Conservation (phyloP, 2,888 invertebrate species). For the Drosophila meridiana region DNA sequence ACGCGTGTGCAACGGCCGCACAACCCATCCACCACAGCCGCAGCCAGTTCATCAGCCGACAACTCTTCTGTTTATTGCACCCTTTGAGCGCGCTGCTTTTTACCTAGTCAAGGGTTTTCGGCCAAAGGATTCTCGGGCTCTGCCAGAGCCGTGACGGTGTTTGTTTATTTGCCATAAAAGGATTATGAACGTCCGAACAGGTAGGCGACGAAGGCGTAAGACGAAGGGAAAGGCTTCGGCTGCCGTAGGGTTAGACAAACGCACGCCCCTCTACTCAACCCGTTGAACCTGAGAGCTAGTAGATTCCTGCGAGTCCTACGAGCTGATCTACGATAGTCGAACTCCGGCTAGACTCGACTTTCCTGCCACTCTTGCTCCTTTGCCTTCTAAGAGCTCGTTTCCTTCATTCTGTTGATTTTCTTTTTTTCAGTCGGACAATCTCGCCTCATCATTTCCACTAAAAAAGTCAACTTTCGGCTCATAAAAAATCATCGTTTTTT, state of each 20-base stretch:
- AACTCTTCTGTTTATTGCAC: constrained; percentile 75
- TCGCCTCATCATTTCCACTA: constrained; percentile 49
- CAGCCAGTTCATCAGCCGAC: constrained; percentile 45
- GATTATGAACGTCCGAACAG: constrained; percentile 80
- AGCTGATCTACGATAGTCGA: not conserved
- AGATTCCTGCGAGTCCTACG: not conserved
- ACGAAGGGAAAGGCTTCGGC: constrained; percentile 45
- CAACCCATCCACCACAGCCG: constrained; percentile 30
- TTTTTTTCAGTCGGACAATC: constrained; percentile 23
- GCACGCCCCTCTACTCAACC: constrained; percentile 69
- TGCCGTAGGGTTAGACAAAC: constrained; percentile 48
- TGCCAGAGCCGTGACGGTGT: constrained; percentile 32
- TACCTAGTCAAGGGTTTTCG: constrained; percentile 68
- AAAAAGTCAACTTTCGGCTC: constrained; percentile 70
- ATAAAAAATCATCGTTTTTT: constrained; percentile 43
- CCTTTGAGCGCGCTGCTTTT: constrained; percentile 67
- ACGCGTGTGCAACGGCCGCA: constrained; percentile 33
- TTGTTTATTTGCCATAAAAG: constrained; percentile 83
- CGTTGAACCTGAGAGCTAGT: constrained; percentile 44
- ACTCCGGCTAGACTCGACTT: constrained; percentile 1
- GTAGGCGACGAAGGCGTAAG: constrained; percentile 40
- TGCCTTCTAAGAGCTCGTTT: not conserved
- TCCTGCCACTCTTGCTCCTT: not conserved
- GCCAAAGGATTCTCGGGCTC: constrained; percentile 18
- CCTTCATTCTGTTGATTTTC: constrained; percentile 3